Conservation (phyloP, 2,113 vertebrate genomes). For the Acrocephalus kingi region DNA sequence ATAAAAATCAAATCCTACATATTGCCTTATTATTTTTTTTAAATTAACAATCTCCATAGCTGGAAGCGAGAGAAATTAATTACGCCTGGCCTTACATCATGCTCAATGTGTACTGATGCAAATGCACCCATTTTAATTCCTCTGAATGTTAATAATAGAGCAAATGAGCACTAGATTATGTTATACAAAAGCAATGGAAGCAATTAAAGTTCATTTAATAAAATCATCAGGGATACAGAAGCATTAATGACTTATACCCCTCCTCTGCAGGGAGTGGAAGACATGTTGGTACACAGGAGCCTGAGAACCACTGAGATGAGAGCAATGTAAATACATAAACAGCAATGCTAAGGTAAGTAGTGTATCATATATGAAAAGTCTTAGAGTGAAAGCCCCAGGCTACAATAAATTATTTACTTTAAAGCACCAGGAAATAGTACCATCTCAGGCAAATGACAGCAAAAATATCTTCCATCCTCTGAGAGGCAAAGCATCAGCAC, state of each 20-base stretch:
- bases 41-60: constrained; percentile 1
- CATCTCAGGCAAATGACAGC: constrained; percentile 18
- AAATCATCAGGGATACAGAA: constrained; percentile 45
- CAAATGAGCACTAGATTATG: constrained; percentile 57
- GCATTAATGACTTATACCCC: constrained; percentile 36
- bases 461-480: constrained; percentile 25
- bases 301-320: not conserved
- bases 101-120: constrained; percentile 47
- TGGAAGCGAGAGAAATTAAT: constrained; percentile 48
- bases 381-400: constrained; percentile 28
- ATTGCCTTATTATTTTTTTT: not conserved
- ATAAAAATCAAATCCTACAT: not conserved
- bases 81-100: constrained; percentile 7
- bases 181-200: constrained; percentile 60
- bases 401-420: constrained; percentile 57
- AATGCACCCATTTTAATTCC: constrained; percentile 48
- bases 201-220: constrained; percentile 68
- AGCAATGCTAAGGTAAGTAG: constrained; percentile 20
- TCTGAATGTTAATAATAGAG: constrained; percentile 53
- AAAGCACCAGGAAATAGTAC: constrained; percentile 31
- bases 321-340: constrained; percentile 48
- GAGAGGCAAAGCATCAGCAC: constrained; percentile 2
- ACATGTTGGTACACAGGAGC: not conserved
- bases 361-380: constrained; percentile 1
- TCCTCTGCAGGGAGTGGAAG: constrained; percentile 23